Evolutionary conservation across 2,888 invertebrate species (phyloP).

Genomic region (Eristalis intricaria): DNA sequence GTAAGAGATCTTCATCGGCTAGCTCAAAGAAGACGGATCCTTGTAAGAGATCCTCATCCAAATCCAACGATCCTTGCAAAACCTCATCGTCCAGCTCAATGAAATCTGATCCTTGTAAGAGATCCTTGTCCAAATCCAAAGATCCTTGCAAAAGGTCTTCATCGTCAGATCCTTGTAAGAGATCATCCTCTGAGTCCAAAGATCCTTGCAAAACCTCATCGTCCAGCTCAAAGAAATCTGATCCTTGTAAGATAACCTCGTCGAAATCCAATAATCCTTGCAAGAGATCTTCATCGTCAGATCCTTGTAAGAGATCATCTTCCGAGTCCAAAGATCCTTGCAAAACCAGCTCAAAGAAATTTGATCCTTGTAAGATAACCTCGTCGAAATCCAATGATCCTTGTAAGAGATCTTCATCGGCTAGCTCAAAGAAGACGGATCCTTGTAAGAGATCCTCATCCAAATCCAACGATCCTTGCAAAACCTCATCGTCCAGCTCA

Average conservation of each 20-base stretch:
- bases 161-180: slow-evolving; percentile 19
- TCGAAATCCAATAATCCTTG: background rate
- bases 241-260: slow-evolving; percentile 22
- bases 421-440: background rate
- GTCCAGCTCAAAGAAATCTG: background rate
- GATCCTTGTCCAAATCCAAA: background rate
- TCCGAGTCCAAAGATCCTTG: slow-evolving; percentile 31
- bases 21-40: background rate
- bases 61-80: background rate
- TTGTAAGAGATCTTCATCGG: background rate
- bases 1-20: background rate
- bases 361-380: slow-evolving; percentile 21
- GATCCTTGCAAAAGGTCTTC: background rate
- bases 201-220: slow-evolving; percentile 32
- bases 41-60: slow-evolving; percentile 6
- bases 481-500: background rate
- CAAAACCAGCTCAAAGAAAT: background rate
- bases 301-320: background rate
- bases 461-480: background rate
- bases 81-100: slow-evolving; percentile 6
- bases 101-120: background rate
- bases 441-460: slow-evolving; percentile 8
- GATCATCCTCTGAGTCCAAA: slow-evolving; percentile 6
- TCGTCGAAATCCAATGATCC: slow-evolving; percentile 2
- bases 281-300: background rate